A percentile compares a stretch with the other conserved stretches of the same genome.
These are phyloP conservation scores for Lamellibrachia columna DNA, from an alignment of 2,888 invertebrate species.

Conservation along the genomic window DNA sequence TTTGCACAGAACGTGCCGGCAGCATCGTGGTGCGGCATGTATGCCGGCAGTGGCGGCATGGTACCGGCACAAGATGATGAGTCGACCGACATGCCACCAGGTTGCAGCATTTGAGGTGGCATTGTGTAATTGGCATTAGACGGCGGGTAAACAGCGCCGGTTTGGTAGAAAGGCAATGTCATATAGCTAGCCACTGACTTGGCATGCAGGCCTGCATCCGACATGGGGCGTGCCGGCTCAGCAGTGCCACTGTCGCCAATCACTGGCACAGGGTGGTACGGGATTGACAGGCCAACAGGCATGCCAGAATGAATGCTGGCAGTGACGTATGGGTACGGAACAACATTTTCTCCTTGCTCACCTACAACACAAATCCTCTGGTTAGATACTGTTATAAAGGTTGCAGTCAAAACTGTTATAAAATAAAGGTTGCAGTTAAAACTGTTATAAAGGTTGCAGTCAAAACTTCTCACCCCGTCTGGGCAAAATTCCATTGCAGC, in stretches of 20 bases:
- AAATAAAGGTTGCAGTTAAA: too few species aligned
- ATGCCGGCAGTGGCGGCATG: neutral
- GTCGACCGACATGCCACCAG: slow-evolving; percentile 11
- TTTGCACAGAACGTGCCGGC: neutral
- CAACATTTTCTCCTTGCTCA: neutral
- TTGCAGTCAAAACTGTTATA: too few species aligned
- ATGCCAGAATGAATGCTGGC: neutral
- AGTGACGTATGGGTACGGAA: neutral
- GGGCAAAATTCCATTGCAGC: too few species aligned
- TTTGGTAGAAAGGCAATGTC: neutral
- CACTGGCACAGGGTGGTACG: neutral
- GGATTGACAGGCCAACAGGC: neutral
- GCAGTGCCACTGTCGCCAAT: neutral
- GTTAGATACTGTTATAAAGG: too few species aligned
- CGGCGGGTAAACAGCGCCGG: neutral
- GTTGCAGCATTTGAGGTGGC: neutral
- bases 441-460: too few species aligned
- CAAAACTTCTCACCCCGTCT: too few species aligned
- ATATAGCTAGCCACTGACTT: neutral
- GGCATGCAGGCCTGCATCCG: neutral
- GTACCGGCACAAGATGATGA: neutral
- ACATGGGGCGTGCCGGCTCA: neutral
- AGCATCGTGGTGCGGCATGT: neutral
- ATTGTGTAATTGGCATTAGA: neutral
- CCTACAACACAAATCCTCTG: neutral